These are phyloP conservation scores for Pantherophis alleghaniensis DNA, from an alignment of 2,797 vertebrate species.

Conservation along the genomic window DNA sequence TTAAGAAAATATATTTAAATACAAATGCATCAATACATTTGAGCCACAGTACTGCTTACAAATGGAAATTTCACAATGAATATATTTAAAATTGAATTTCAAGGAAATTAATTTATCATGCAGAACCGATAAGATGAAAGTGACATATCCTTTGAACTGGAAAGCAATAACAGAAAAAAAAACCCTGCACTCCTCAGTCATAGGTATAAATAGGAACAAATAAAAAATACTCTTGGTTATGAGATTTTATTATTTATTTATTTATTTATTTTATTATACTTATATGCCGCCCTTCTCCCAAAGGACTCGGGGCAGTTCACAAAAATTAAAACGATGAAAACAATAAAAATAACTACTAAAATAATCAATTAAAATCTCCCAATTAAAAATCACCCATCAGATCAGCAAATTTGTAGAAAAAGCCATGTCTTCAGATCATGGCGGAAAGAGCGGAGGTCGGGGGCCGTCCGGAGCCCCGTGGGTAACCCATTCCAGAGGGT, in stretches of 20 bases:
- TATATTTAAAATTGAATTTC: background rate
- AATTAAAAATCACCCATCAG: no score
- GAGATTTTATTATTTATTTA: background rate
- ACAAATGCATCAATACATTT: background rate
- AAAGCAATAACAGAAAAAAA: background rate
- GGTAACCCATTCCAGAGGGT: no score
- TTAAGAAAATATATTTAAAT: background rate
- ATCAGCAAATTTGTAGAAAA: no score
- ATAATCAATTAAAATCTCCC: no score
- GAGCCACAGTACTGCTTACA: background rate
- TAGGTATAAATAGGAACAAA: background rate
- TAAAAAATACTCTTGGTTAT: background rate
- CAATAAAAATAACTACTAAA: no score
- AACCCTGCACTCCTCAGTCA: background rate
- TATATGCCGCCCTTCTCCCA: no score
- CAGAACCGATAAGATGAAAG: background rate
- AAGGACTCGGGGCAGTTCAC: no score
- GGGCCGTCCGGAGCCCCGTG: no score
- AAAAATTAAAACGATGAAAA: no score
- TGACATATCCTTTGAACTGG: background rate
- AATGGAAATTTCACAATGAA: background rate
- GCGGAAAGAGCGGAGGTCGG: no score
- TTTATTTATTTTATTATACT: no score
- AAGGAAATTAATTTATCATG: background rate
- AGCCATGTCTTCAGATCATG: no score